Evolutionary conservation across 2,888 invertebrate genomes (phyloP), one percentile per base, ranked within the genome.

Genomic region (Trachelus tabidus): DNA sequence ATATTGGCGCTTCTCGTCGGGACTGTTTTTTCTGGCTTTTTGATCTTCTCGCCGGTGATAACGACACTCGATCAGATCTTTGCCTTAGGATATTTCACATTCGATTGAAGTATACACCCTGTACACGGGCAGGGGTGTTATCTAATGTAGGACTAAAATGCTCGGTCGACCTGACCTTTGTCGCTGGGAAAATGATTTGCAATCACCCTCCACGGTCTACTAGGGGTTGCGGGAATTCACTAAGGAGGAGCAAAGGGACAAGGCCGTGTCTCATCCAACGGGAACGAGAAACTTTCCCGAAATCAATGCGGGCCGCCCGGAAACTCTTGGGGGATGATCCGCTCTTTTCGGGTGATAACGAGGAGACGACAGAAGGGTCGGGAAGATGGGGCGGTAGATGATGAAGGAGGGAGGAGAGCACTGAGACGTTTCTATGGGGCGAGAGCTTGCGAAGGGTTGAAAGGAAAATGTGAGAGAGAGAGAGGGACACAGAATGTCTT

Each of bases 321-420:
- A 68, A 68, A 34, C 76, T 73, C 75, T 76, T 71, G 71, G 74
- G 69, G 75, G 81, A 74, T 77, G 78, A 80, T 75, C 80, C 79
- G 81, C 79, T 79, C 79, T 75, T 80, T 80, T 40, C 40, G 40
- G 40, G 40, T 40, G 40, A 40, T 40, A 74, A 79, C 81, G 80
- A 73, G 77, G 75, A 80, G 78, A 76, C 79, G 76, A 79, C 79
- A 75, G 34, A 31, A 69, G 33, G 35, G 68, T 15, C 34, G 23
- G 71, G 34, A 75, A 68, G 34, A 35, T 77, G 69, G 75, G 68
- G 75, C n/a, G 40, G 33, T 33, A 71, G 15, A 40, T 33, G 11
- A 34, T 23, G 71, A 31, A 69, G 71, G 69, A 69, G 71, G 34
- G 35, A 35, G 33, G 30, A 37, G 71, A 71, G 37, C 40, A 15